These are phyloP conservation scores for Melanargia galathea DNA, from an alignment of 2,888 invertebrate genomes.

Conservation along the genomic window DNA sequence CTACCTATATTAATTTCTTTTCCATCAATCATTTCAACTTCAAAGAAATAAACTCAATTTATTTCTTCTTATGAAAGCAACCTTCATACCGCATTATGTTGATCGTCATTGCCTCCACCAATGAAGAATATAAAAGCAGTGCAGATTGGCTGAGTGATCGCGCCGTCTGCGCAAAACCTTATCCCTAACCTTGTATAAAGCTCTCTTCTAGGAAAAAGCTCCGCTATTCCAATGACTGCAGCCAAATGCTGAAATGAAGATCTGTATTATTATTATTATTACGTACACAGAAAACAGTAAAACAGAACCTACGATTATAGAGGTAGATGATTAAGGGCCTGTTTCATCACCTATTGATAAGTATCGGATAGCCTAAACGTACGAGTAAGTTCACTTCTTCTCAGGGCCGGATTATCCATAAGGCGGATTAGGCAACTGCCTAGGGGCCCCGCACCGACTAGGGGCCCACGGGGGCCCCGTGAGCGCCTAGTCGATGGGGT, in stretches of 20 bases:
- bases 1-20: too few species aligned
- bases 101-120: conserved; percentile 1
- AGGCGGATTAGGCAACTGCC: too few species aligned
- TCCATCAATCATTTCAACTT: not conserved
- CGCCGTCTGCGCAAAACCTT: conserved; percentile 1
- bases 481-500: too few species aligned
- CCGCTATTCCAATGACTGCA: not conserved
- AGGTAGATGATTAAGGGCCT: too few species aligned
- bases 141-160: conserved; percentile 6
- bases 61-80: not conserved
- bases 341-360: too few species aligned
- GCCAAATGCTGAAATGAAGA: not conserved
- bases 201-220: conserved; percentile 1
- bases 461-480: too few species aligned
- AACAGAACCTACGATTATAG: not conserved
- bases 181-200: not conserved
- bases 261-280: not conserved
- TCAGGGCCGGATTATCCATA: too few species aligned
- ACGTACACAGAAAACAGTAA: not conserved
- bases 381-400: too few species aligned
- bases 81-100: conserved; percentile 11
- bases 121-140: not conserved
- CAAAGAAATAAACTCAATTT: not conserved
- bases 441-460: too few species aligned
- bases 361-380: too few species aligned